A percentile compares a stretch with the other conserved stretches of the same genome.
Evolutionary conservation across 2,113 vertebrate species (phyloP).

Genomic region (Brienomyrus brachyistius): DNA sequence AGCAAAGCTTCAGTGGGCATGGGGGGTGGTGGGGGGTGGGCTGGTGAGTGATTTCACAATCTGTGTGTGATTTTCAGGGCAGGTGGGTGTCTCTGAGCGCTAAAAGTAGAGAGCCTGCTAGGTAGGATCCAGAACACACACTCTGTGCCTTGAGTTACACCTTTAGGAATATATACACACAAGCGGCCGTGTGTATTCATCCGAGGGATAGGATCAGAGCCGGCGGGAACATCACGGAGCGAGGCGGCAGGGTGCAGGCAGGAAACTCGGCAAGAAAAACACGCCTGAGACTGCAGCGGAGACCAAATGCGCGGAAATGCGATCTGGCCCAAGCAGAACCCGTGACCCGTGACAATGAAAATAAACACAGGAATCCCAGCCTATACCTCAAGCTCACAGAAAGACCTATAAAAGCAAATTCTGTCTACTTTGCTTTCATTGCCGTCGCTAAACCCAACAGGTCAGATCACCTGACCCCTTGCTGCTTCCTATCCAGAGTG

Average conservation of each 20-base stretch:
- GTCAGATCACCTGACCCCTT: background rate
- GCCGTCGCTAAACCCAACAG: background rate
- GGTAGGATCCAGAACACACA: constrained; percentile 61
- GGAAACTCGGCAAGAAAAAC: background rate
- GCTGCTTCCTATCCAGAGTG: background rate
- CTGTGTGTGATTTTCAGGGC: constrained; percentile 25
- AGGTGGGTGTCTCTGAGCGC: background rate
- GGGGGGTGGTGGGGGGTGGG: constrained; percentile 9
- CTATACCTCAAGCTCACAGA: background rate
- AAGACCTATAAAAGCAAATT: background rate
- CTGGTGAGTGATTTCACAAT: constrained; percentile 38
- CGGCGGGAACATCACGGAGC: background rate
- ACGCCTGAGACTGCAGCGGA: background rate
- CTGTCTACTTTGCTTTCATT: background rate
- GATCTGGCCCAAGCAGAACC: background rate
- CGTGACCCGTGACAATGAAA: background rate
- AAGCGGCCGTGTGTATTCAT: background rate
- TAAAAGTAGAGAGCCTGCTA: background rate
- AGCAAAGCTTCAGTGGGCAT: constrained; percentile 42
- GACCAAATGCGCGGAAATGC: background rate
- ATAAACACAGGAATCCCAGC: background rate
- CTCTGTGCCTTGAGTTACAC: background rate
- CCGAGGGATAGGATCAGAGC: background rate
- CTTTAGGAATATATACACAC: background rate
- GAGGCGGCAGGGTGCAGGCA: background rate